A percentile compares a stretch with the other conserved stretches of the same genome.
These are phyloP conservation scores for Panthera uncia DNA, from an alignment of 2,113 vertebrate genomes.

Conservation along the genomic window DNA sequence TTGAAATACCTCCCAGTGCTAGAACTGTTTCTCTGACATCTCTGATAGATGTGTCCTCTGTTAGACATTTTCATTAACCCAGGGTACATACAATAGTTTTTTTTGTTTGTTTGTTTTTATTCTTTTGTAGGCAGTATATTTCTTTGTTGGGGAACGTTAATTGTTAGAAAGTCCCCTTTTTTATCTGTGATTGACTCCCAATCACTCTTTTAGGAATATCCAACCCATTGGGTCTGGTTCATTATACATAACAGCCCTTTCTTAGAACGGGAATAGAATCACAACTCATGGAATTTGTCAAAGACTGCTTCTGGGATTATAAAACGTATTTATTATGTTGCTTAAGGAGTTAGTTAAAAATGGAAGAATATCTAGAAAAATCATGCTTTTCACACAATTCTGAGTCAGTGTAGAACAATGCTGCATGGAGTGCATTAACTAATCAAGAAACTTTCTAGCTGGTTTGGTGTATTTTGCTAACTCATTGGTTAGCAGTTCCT, in stretches of 20 bases:
- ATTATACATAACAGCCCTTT: not conserved
- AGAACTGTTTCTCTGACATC: not conserved
- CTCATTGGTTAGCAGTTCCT: not conserved
- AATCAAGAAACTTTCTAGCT: not conserved
- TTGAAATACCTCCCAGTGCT: not conserved
- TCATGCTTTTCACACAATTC: not conserved
- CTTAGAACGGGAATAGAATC: not conserved
- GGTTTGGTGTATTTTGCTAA: not conserved
- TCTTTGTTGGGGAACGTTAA: not conserved
- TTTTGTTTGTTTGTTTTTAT: too few relatives aligned
- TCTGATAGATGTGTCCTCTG: not conserved
- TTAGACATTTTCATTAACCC: not conserved
- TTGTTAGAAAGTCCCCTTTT: not conserved
- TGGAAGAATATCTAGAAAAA: not conserved
- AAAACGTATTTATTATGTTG: not conserved
- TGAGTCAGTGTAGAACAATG: not conserved
- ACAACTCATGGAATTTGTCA: not conserved
- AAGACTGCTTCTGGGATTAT: not conserved
- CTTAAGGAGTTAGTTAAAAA: not conserved
- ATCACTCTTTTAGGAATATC: not conserved
- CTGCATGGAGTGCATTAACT: not conserved
- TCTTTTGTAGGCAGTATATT: not conserved
- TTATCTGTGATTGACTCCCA: not conserved
- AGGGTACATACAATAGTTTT: not conserved
- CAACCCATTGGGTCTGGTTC: not conserved